Base-by-base conservation (phyloP, 2,113 vertebrate genomes). In the Hippocampus guttulatus region DNA sequence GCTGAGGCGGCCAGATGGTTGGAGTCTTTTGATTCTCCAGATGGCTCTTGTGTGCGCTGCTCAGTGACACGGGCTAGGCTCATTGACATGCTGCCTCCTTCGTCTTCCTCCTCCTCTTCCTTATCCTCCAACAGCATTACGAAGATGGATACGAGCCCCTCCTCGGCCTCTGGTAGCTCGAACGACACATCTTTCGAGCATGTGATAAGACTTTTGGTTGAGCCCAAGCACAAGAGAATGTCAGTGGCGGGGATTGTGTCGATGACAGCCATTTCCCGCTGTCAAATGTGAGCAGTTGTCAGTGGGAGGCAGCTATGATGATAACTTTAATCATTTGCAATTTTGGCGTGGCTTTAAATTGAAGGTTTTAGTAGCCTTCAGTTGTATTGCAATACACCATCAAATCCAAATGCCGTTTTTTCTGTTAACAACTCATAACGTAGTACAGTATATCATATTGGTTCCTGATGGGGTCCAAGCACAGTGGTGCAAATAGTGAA, bases 11-110 rank as follows among this genome's bases (percentile, higher is more conserved):
- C 90, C 91, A 93, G 91, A 92, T 93, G 92, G 92, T 87, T 72
- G 81, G 89, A 91, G 88, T 88, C 89, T 91, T 65, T 93, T 92
- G 90, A 92, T 92, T 92, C 91, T 93, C 91, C 92, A 92, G 91
- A 93, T 92, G 92, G 92, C 90, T 90, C 88, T 92, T 91, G 89
- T 91, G 88, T 91, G 86, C 90, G 89, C 88, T 90, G 91, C 88
- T 88, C 86, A 81, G 88, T 92, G 91, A 92, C 92, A 92, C 91
- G 87, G 89, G 91, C 88, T 85, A 87, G 86, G 85, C 90, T 92
- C 91, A 92, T 90, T 92, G 91, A 92, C 90, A 92, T 90, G 90
- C 91, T 88, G 89, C 87, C 88, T 91, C 88, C 86, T 88, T 90
- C 87, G 87, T 84, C 84, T 85, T 82, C 84, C 81, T 70, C 82